Evolutionary conservation across 2,888 invertebrate genomes (phyloP).

Genomic region (Hydrotaea diabolus): DNA sequence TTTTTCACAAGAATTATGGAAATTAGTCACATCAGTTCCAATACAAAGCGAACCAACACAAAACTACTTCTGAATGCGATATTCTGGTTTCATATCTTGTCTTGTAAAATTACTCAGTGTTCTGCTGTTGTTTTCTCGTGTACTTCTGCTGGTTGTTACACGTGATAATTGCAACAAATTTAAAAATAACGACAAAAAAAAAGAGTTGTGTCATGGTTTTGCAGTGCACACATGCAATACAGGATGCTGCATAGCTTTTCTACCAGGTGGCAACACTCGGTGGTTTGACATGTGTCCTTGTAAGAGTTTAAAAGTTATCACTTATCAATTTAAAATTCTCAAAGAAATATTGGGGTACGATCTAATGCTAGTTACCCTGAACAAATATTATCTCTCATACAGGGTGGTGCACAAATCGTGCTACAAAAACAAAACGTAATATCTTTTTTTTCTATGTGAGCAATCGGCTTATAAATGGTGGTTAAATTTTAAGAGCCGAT

Average conservation of each 20-base stretch:
- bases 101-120: constrained; percentile 4
- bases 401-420: too few species aligned
- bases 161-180: constrained; percentile 31
- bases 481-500: too few species aligned
- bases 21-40: constrained; percentile 73
- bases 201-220: constrained; percentile 19
- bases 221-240: constrained; percentile 17
- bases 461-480: too few species aligned
- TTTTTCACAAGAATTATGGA: constrained; percentile 76
- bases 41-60: neutral
- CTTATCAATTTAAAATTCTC: too few species aligned
- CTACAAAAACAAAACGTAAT: too few species aligned
- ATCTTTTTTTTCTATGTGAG: too few species aligned
- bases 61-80: constrained; percentile 7
- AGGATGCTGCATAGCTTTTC: neutral
- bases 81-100: constrained; percentile 40
- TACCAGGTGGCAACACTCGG: neutral
- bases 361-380: too few species aligned
- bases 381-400: too few species aligned
- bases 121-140: constrained; percentile 25
- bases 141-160: constrained; percentile 16
- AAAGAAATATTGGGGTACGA: too few species aligned
- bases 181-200: constrained; percentile 8
- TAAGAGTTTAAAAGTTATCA: too few species aligned
- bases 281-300: too few species aligned